phyloP scores from a whole-genome alignment of 2,797 vertebrate genomes.

The Neoniphon sammara region DNA sequence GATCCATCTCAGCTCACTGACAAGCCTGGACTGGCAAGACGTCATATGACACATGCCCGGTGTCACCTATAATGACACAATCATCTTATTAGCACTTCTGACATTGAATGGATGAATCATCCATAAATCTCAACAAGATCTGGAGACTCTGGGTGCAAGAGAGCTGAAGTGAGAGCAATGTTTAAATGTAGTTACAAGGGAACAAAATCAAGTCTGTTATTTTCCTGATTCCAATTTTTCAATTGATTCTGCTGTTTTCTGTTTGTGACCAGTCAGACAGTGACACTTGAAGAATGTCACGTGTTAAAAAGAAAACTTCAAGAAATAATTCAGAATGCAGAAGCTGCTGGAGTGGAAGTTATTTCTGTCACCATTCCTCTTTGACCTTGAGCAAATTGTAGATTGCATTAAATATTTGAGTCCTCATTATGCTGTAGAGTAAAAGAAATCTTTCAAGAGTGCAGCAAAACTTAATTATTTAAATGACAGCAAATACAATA shows the following conservation, averaged over 20 bases:
- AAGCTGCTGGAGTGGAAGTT: too few species aligned
- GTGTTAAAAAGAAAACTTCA: too few species aligned
- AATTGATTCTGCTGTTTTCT: neutral
- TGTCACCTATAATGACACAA: slow-evolving; percentile 70
- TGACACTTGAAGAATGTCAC: neutral
- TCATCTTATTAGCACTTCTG: slow-evolving; percentile 67
- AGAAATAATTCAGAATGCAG: too few species aligned
- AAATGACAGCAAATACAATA: slow-evolving; percentile 17
- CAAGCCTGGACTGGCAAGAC: slow-evolving; percentile 52
- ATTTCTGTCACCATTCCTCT: neutral
- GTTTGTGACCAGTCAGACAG: neutral
- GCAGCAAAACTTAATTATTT: slow-evolving; percentile 15
- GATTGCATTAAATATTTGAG: slow-evolving; percentile 5
- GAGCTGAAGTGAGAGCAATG: slow-evolving; percentile 22
- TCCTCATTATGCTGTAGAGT: neutral
- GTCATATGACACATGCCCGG: slow-evolving; percentile 66
- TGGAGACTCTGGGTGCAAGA: slow-evolving; percentile 20
- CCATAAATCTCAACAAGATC: slow-evolving; percentile 30
- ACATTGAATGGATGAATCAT: slow-evolving; percentile 46
- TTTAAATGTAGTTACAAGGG: slow-evolving; percentile 13
- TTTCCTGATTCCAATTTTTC: neutral
- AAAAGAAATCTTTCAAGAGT: neutral
- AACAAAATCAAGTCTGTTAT: slow-evolving; percentile 3
- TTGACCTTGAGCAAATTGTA: slow-evolving; percentile 15
- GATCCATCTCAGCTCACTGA: slow-evolving; percentile 58